Percentiles rank a stretch among this genome's conserved stretches.
Conservation (phyloP, 2,113 vertebrate species). For the Aphyosemion australe region DNA sequence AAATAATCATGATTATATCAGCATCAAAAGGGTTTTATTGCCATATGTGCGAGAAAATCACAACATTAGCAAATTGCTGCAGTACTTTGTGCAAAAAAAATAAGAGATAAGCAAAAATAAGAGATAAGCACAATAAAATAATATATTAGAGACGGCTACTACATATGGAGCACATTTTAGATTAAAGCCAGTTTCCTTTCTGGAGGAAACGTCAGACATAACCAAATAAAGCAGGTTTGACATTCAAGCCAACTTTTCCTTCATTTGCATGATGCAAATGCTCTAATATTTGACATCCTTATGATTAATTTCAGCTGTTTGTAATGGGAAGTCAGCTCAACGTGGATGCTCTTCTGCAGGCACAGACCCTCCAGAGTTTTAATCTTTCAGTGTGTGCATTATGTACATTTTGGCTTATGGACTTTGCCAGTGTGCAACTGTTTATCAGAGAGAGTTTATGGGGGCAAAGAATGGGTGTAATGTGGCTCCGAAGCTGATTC, state of each 20-base stretch:
- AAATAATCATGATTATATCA: too few species aligned
- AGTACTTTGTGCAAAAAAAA: too few species aligned
- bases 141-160: too few species aligned
- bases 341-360: background rate
- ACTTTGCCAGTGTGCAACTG: constrained; percentile 46
- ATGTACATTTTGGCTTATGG: constrained; percentile 39
- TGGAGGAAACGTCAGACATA: too few species aligned
- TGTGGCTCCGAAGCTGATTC: constrained; percentile 72
- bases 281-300: background rate
- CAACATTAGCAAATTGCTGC: too few species aligned
- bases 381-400: constrained; percentile 19
- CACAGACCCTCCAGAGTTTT: constrained; percentile 8
- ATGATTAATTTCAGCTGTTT: background rate
- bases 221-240: too few species aligned
- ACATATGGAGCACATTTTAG: too few species aligned
- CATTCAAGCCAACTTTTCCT: background rate
- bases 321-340: background rate
- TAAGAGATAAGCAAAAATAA: too few species aligned
- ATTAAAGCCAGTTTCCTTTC: too few species aligned
- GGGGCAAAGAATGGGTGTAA: constrained; percentile 59
- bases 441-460: constrained; percentile 60
- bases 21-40: too few species aligned
- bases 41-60: too few species aligned
- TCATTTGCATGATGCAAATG: background rate
- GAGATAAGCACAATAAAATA: too few species aligned